phyloP scores from a whole-genome alignment of 2,113 vertebrate species.

The Percina caprodes region DNA sequence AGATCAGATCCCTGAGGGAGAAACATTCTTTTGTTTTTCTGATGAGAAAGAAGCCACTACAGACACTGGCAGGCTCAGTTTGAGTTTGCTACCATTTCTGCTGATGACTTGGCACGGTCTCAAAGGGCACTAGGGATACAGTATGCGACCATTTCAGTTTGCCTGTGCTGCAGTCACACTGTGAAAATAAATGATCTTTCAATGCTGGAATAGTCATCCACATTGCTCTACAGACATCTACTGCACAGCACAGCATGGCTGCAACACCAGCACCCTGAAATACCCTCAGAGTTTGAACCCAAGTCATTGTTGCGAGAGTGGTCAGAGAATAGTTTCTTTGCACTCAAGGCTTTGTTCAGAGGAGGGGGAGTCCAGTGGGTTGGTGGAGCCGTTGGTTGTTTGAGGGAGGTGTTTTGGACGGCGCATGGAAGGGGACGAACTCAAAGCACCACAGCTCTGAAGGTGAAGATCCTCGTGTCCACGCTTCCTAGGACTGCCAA shows the following conservation, averaged over 20 bases:
- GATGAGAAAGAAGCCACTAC: slow-evolving; percentile 74
- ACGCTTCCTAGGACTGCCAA: slow-evolving; percentile 81
- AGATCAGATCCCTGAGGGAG: slow-evolving; percentile 80
- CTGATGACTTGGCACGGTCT: slow-evolving; percentile 83
- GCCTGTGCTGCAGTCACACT: slow-evolving; percentile 55
- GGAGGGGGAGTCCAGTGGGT: slow-evolving; percentile 57
- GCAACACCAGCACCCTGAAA: slow-evolving; percentile 51
- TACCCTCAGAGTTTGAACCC: slow-evolving; percentile 53
- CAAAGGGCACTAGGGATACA: slow-evolving; percentile 68
- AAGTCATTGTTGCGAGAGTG: slow-evolving; percentile 50
- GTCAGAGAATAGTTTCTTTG: slow-evolving; percentile 89
- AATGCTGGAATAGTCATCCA: slow-evolving; percentile 39
- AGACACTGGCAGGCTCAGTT: slow-evolving; percentile 74
- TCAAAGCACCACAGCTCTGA: slow-evolving; percentile 93
- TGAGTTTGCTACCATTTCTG: slow-evolving; percentile 85
- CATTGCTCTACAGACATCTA: slow-evolving; percentile 49
- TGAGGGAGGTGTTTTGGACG: slow-evolving; percentile 71
- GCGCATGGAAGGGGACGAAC: slow-evolving; percentile 81
- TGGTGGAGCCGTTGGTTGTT: slow-evolving; percentile 45
- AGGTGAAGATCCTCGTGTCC: slow-evolving; percentile 89
- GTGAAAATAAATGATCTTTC: slow-evolving; percentile 38
- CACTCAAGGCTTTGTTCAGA: slow-evolving; percentile 83
- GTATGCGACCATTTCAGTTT: slow-evolving; percentile 57
- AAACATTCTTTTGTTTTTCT: slow-evolving; percentile 79
- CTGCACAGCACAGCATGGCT: slow-evolving; percentile 37